These are phyloP conservation scores for Phortica variegata DNA, from an alignment of 1,140 invertebrate species.

Conservation along the genomic window DNA sequence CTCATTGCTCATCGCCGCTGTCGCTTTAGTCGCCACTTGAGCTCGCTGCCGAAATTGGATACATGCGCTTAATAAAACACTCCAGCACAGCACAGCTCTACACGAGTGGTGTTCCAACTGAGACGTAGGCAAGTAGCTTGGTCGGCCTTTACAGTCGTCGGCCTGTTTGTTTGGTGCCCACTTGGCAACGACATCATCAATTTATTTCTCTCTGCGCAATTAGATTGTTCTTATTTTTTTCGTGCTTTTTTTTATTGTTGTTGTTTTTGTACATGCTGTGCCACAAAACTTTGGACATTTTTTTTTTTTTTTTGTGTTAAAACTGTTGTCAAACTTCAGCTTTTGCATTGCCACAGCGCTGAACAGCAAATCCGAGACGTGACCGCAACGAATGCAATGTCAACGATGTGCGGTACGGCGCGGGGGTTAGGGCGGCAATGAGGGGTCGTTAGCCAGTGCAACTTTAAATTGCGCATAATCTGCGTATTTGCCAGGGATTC, in stretches of 20 bases:
- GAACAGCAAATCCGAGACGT: no score
- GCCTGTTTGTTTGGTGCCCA: constrained; percentile 31
- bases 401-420: no score
- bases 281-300: constrained; percentile 4
- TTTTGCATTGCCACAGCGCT: constrained; percentile 30
- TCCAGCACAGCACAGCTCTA: constrained; percentile 30
- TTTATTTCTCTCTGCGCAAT: constrained; percentile 49
- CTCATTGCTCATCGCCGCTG: no score
- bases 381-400: no score
- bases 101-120: constrained; percentile 5
- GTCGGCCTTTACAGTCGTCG: no score
- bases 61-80: constrained; percentile 51
- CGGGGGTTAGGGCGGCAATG: constrained; percentile 3
- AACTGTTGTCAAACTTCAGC: constrained; percentile 33
- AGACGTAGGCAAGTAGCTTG: no score
- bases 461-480: constrained; percentile 2
- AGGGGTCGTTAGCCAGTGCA: constrained; percentile 7
- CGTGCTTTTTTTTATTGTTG: not conserved
- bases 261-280: not conserved
- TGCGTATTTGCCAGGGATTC: constrained; percentile 22
- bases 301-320: constrained; percentile 19
- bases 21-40: constrained; percentile 31
- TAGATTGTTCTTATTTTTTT: constrained; percentile 36
- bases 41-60: constrained; percentile 45
- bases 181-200: constrained; percentile 50